Base-by-base conservation (phyloP, 2,797 vertebrate species). In the Botia almorhae region DNA sequence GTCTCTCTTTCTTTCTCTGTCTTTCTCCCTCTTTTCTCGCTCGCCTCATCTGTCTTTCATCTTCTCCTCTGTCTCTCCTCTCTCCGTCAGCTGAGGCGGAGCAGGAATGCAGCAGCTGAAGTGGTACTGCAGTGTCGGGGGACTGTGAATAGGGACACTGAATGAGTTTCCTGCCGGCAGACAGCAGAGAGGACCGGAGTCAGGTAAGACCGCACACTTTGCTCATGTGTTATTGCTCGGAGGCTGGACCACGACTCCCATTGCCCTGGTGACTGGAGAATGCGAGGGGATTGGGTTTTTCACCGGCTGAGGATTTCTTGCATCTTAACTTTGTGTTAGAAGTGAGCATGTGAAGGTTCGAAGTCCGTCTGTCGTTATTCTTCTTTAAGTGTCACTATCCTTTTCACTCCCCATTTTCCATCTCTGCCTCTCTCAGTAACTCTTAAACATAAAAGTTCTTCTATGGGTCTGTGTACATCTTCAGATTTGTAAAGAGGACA, bases 91-190 rank as follows among this genome's bases (percentile, higher is more conserved):
- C 80, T 51, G 78, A 75, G 79, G 80, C 67, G 60, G 60, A 51
- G 56, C 58, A 72, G 85, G 88, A 90, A 88, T 87, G 89, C 86
- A 86, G 85, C 84, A 88, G 89, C 88, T 89, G 87, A 87, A 89
- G 10, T 87, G 84, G 85, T 89, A 89, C 86, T 46, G 80, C 91
- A 87, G 89, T 84, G 88, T 91, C 89, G 85, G 72, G 85, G 88
- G 91, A 92, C 88, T 90, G 92, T 92, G 92, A 94, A 93, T 92
- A 93, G 92, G 91, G 88, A 93, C 92, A 92, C 90, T 88, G 90
- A 89, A 85, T 89, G 85, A 87, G 90, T 87, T 91, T 93, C 89
- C 89, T 84, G 76, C 70, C 90, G 87, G 89, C 89, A 90, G 86
- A 87, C 84, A 67, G 33, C 69, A 77, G 82, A 89, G 83, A 77